Evolutionary conservation across 2,888 invertebrate species (phyloP), one percentile per base, ranked within the genome.

Genomic region (Spodoptera exigua): DNA sequence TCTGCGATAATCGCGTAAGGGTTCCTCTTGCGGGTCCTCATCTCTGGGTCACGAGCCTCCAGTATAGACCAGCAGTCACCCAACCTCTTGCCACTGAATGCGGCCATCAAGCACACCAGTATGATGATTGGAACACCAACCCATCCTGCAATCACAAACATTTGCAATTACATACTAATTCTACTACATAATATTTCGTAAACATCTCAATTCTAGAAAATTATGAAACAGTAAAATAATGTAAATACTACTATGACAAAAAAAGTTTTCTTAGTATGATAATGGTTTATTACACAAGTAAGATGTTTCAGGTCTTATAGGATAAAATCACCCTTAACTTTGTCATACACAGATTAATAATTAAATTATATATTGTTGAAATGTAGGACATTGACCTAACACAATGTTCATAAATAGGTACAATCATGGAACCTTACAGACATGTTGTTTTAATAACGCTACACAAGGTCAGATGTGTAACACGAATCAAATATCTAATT

Each of bases 11-110:
- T 95, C 5, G 96, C 94, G 80, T 96, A 97, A 0, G 97, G 97
- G 82, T 96, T 95, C 54, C 96, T 89, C 64, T 95, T 95, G 37
- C 93, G 89, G 44, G 84, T 91, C 73, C 95, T 88, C 88, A 95
- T 95, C 72, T 95, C 94, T 0, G 95, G 95, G 79, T 95, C 95
- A 0, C 96, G 88, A 49, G 95, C 95, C 82, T 96, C 96, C 27
- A 97, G 82, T 46, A 97, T 95, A 37, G 95, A 91, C 97, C 97
- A 97, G 84, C 96, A 96, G 67, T 95, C 94, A 0, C 96, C 96
- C 4, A 97, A 91, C 32, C 95, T 90, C 61, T 95, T 94, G n/a
- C 96, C 96, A 46, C 96, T 95, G 88, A 95, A 96, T 1, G 95
- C 96, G 0, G 96, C 95, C 48, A 95, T 92, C 2, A 94, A 78